These are phyloP conservation scores for Dicentrarchus labrax DNA, from an alignment of 2,113 vertebrate genomes.

Conservation along the genomic window DNA sequence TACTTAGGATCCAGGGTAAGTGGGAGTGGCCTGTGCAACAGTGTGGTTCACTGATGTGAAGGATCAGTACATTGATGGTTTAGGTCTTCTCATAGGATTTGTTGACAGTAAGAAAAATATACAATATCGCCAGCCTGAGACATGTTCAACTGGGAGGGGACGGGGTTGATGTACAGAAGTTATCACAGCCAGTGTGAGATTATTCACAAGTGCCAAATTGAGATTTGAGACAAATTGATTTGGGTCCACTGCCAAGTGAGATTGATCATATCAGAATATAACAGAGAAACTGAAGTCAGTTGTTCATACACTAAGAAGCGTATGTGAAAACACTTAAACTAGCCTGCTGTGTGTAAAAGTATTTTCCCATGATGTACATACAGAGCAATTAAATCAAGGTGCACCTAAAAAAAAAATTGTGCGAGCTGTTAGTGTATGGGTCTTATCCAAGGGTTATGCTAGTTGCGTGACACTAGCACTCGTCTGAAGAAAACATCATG, in stretches of 20 bases:
- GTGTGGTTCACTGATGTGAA: neutral
- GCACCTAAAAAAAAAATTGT: neutral
- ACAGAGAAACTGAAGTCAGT: neutral
- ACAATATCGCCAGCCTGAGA: neutral
- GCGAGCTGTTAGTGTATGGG: neutral
- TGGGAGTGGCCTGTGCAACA: neutral
- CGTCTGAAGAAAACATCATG: conserved; percentile 24
- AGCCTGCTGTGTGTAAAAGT: neutral
- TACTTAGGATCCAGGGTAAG: too few species aligned
- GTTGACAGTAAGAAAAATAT: conserved; percentile 3
- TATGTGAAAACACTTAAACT: neutral
- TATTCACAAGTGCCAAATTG: conserved; percentile 47
- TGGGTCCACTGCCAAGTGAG: conserved; percentile 9
- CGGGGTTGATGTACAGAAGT: neutral
- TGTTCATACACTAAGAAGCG: neutral
- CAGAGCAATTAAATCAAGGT: conserved; percentile 1
- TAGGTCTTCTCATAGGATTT: conserved; percentile 10
- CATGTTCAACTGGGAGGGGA: neutral
- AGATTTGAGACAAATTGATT: conserved; percentile 14
- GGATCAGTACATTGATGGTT: neutral
- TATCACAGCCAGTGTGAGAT: neutral
- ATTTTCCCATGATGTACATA: neutral
- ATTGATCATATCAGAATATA: conserved; percentile 20
- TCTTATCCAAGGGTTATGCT: conserved; percentile 4
- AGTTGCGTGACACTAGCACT: conserved; percentile 6